Conservation (phyloP, 92 coral and sea anemone genomes). For the Isaurus tuberculatus region DNA sequence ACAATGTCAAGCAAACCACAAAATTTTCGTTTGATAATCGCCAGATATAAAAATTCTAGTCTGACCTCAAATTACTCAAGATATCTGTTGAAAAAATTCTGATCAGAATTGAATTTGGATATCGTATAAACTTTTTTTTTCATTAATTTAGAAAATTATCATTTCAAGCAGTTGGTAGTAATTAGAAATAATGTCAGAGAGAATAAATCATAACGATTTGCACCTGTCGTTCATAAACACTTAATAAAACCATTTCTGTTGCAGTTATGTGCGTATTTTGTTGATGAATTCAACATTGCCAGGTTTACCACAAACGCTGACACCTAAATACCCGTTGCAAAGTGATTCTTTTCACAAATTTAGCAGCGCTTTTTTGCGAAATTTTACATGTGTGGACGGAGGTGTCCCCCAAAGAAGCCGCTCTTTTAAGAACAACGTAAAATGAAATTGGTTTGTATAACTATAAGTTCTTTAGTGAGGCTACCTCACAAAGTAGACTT, state of each 20-base stretch:
- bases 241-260: conserved; percentile 13
- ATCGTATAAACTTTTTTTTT: conserved; percentile 2
- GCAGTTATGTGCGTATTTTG: neutral
- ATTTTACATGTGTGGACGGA: neutral
- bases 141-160: conserved; percentile 7
- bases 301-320: conserved; percentile 5
- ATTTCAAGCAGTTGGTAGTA: conserved; percentile 1
- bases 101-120: neutral
- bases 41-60: neutral
- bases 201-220: neutral
- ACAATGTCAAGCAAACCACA: neutral
- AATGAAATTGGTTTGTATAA: neutral
- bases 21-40: neutral
- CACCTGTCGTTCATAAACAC: conserved; percentile 33
- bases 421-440: neutral
- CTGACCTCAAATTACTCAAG: neutral
- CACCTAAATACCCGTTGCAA: neutral
- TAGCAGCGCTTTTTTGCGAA: neutral
- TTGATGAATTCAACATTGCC: neutral
- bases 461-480: neutral
- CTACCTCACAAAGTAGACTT: neutral
- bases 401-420: neutral
- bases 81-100: neutral
- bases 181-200: neutral
- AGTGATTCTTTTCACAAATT: neutral